Conservation (phyloP, 2,797 vertebrate species). For the Myripristis murdjan region DNA sequence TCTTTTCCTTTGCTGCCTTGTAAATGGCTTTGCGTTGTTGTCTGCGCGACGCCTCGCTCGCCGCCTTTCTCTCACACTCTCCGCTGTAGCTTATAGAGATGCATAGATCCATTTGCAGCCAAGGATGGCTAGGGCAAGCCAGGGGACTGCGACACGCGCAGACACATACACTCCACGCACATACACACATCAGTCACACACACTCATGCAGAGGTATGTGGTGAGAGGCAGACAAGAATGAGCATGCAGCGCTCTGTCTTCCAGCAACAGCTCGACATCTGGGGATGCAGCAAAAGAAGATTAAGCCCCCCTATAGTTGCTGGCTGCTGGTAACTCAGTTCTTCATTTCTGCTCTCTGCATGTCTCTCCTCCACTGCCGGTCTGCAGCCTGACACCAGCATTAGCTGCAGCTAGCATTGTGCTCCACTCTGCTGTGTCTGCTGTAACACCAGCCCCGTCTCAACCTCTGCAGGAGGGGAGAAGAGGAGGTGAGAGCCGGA, state of each 20-base stretch:
- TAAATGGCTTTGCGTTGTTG: not conserved
- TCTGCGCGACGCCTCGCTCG: not conserved
- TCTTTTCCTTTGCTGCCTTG: conserved; percentile 9
- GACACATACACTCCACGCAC: not conserved
- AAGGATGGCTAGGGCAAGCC: conserved; percentile 69
- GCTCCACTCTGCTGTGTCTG: conserved; percentile 43
- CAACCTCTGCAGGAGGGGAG: conserved; percentile 37
- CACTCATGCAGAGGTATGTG: conserved; percentile 71
- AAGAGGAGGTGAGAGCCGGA: conserved; percentile 30
- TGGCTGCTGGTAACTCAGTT: conserved; percentile 64
- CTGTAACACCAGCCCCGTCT: conserved; percentile 20
- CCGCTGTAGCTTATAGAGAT: conserved; percentile 12
- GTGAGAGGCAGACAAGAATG: conserved; percentile 48
- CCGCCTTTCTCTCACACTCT: not conserved
- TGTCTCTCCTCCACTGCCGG: conserved; percentile 37
- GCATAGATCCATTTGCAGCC: conserved; percentile 41
- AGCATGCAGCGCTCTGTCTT: conserved; percentile 59
- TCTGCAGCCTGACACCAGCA: conserved; percentile 60
- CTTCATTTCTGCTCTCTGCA: conserved; percentile 59
- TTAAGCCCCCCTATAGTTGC: conserved; percentile 60
- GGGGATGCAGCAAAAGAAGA: conserved; percentile 70
- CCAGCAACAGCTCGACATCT: conserved; percentile 50
- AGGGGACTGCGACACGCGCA: conserved; percentile 68
- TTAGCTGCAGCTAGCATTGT: conserved; percentile 58
- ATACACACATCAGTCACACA: conserved; percentile 60